Evolutionary conservation across 2,888 invertebrate genomes (phyloP).

Genomic region (Epistrophella euchroma): DNA sequence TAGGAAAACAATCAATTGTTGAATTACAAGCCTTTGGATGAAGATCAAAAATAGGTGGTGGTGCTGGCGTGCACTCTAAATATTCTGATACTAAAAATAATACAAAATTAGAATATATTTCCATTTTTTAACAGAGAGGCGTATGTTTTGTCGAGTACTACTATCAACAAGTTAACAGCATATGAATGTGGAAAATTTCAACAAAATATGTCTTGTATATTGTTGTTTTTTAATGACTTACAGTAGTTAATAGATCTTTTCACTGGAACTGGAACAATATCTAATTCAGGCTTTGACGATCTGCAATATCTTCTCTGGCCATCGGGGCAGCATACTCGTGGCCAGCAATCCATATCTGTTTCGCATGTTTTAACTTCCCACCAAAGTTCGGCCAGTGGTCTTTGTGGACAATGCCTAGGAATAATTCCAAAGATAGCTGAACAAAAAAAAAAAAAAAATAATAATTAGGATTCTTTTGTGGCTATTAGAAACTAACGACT

Average conservation of each 20-base stretch:
- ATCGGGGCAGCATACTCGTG: conserved; percentile 91
- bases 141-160: neutral
- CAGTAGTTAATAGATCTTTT: conserved; percentile 87
- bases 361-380: conserved; percentile 89
- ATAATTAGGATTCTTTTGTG: neutral
- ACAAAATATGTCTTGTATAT: neutral
- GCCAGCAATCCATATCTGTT: conserved; percentile 89
- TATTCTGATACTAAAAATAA: conserved; percentile 85
- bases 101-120: neutral
- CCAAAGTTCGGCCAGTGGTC: conserved; percentile 88
- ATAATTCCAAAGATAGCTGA: conserved; percentile 89
- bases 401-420: conserved; percentile 88
- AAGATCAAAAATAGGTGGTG: conserved; percentile 88
- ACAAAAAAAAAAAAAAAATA: conserved; percentile 29
- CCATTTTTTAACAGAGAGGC: neutral
- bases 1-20: conserved; percentile 91
- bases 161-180: no score
- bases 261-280: conserved; percentile 86
- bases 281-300: conserved; percentile 88
- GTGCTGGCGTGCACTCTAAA: conserved; percentile 89
- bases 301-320: conserved; percentile 88
- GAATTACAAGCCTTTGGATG: conserved; percentile 89
- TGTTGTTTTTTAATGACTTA: conserved; percentile 82
- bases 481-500: conserved; percentile 78
- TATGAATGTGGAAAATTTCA: neutral